A percentile compares a stretch with the other conserved stretches of the same genome.
phyloP scores from a whole-genome alignment of 2,797 vertebrate genomes.

The Lagodon rhomboides region DNA sequence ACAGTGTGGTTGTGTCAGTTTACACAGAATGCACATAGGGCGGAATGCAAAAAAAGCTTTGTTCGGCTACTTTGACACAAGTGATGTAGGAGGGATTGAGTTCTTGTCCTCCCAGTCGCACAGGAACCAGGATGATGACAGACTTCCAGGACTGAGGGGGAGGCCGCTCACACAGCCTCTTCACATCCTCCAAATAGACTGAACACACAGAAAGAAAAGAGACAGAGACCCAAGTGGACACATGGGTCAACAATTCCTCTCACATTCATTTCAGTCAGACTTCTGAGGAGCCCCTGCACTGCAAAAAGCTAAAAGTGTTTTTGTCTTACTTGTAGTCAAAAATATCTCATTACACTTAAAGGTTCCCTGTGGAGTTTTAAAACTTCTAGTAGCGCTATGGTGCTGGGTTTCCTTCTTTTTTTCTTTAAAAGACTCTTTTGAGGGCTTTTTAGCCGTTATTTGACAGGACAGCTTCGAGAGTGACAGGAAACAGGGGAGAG shows the following conservation, averaged over 20 bases:
- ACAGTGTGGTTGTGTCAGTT: background rate
- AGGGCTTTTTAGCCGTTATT: too few relatives aligned
- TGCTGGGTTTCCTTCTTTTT: too few relatives aligned
- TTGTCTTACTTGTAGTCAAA: too few relatives aligned
- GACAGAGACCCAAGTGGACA: background rate
- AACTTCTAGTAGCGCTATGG: too few relatives aligned
- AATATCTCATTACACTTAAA: too few relatives aligned
- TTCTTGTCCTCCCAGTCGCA: slow-evolving; percentile 90
- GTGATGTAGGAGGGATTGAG: slow-evolving; percentile 90
- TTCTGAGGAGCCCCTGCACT: background rate
- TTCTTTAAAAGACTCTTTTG: too few relatives aligned
- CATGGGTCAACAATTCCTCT: background rate
- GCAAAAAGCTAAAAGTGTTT: too few relatives aligned
- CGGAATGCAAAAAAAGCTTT: background rate
- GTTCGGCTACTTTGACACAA: slow-evolving; percentile 88
- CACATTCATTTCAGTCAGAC: background rate
- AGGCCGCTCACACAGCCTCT: slow-evolving; percentile 76
- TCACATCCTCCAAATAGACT: slow-evolving; percentile 92
- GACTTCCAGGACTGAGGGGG: slow-evolving; percentile 82
- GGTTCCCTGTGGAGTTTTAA: too few relatives aligned
- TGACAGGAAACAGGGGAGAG: too few relatives aligned
- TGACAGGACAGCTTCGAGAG: too few relatives aligned
- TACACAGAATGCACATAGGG: background rate
- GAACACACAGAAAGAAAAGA: background rate
- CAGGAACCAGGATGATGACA: slow-evolving; percentile 91